Percentiles rank a stretch among this genome's conserved stretches.
Evolutionary conservation across 2,888 invertebrate genomes (phyloP).

Genomic region (Heliothis peltigera): DNA sequence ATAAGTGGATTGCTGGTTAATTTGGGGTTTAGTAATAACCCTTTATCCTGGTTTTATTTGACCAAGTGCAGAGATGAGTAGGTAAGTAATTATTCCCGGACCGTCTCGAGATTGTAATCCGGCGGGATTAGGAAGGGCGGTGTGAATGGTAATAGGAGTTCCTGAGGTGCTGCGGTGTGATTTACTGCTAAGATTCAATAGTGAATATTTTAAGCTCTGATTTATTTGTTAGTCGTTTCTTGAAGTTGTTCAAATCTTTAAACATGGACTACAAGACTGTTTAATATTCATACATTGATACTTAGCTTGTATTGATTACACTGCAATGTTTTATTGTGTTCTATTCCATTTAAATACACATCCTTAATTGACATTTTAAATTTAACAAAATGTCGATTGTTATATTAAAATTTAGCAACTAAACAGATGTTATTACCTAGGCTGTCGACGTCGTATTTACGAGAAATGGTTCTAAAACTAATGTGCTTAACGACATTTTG

Average conservation of each 20-base stretch:
- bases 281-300: conserved; percentile 1
- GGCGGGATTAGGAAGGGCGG: conserved; percentile 87
- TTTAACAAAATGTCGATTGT: not conserved
- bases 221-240: conserved; percentile 79
- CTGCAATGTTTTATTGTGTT: not conserved
- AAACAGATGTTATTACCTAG: conserved; percentile 10
- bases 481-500: conserved; percentile 64
- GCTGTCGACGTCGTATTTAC: conserved; percentile 35
- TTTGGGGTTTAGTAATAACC: conserved; percentile 65
- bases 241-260: conserved; percentile 63
- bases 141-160: conserved; percentile 88
- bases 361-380: not conserved
- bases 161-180: conserved; percentile 87
- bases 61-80: conserved; percentile 73
- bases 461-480: conserved; percentile 52
- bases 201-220: conserved; percentile 88
- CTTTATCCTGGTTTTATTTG: conserved; percentile 75
- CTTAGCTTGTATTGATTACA: not conserved
- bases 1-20: conserved; percentile 67
- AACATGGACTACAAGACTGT: conserved; percentile 11
- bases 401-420: not conserved
- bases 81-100: conserved; percentile 89
- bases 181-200: conserved; percentile 89
- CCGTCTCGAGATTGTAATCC: conserved; percentile 88
- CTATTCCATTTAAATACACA: no score